These are phyloP conservation scores for Agrypnus murinus DNA, from an alignment of 2,888 invertebrate species.

Conservation along the genomic window DNA sequence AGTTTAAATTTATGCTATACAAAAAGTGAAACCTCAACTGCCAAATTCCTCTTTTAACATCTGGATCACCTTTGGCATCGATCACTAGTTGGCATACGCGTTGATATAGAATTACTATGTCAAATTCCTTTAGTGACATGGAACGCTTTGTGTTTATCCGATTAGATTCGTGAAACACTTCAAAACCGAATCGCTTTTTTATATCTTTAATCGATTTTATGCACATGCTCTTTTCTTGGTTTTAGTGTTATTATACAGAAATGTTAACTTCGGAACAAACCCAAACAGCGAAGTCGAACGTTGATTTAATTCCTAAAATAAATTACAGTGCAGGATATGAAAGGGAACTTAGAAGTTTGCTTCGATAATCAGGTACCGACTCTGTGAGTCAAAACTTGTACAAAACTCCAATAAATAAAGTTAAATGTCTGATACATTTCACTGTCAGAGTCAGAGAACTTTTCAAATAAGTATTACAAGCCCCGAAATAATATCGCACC, in stretches of 20 bases:
- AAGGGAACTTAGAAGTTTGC: conserved; percentile 45
- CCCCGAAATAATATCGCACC: conserved; percentile 45
- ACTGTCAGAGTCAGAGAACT: conserved; percentile 56
- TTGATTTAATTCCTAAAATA: conserved; percentile 47
- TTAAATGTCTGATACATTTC: conserved; percentile 57
- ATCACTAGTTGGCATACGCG: conserved; percentile 34
- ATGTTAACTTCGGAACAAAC: no score
- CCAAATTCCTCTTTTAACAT: conserved; percentile 42
- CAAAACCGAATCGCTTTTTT: no score
- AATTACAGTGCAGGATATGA: conserved; percentile 49
- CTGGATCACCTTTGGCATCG: conserved; percentile 42
- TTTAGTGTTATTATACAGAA: no score
- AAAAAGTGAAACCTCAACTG: conserved; percentile 35
- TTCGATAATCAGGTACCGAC: conserved; percentile 49
- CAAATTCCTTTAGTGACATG: conserved; percentile 39
- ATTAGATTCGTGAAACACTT: conserved; percentile 17
- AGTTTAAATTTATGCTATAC: conserved; percentile 26
- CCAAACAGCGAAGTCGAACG: conserved; percentile 22
- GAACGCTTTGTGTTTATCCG: conserved; percentile 27
- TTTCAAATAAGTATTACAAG: conserved; percentile 57
- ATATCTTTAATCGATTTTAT: no score
- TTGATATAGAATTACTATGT: conserved; percentile 34
- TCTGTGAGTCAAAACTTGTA: conserved; percentile 54
- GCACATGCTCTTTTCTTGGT: no score
- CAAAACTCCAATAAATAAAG: conserved; percentile 58